Evolutionary conservation across 2,113 vertebrate genomes (phyloP).

Genomic region (Oryzias celebensis): DNA sequence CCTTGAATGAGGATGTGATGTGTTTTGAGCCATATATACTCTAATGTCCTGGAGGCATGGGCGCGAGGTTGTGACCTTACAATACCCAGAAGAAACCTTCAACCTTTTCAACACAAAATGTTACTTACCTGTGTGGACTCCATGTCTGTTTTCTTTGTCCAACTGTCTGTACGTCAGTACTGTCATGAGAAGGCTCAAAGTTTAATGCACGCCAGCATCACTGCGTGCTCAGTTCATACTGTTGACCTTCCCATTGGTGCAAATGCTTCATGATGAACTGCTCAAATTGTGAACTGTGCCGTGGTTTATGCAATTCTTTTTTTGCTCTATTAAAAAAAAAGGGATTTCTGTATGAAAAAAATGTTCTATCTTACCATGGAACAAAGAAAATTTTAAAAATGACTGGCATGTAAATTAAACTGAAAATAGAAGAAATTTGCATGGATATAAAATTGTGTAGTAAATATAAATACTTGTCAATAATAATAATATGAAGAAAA

Average conservation of each 20-base stretch:
- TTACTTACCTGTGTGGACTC: slow-evolving; percentile 30
- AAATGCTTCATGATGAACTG: slow-evolving; percentile 27
- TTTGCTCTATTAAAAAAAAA: slow-evolving; percentile 11
- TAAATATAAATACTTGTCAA: no score
- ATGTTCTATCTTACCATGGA: background rate
- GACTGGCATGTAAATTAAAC: background rate
- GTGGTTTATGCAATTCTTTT: background rate
- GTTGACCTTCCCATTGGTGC: slow-evolving; percentile 49
- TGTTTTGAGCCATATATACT: slow-evolving; percentile 15
- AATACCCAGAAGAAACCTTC: slow-evolving; percentile 37
- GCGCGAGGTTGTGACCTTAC: slow-evolving; percentile 21
- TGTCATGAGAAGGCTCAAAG: slow-evolving; percentile 39
- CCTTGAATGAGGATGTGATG: slow-evolving; percentile 16
- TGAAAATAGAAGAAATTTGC: no score
- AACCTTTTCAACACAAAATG: slow-evolving; percentile 58
- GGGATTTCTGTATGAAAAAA: background rate
- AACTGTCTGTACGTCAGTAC: slow-evolving; percentile 41
- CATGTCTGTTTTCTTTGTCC: slow-evolving; percentile 34
- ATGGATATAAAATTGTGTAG: no score
- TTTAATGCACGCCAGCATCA: background rate
- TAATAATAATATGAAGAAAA: no score
- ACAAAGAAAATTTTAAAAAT: background rate
- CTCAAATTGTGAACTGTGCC: background rate
- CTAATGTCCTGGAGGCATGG: slow-evolving; percentile 21
- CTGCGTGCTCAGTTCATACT: slow-evolving; percentile 17